A percentile compares a stretch with the other conserved stretches of the same genome.
Evolutionary conservation across 2,888 invertebrate genomes (phyloP).

Genomic region (Tenthredo distinguenda): DNA sequence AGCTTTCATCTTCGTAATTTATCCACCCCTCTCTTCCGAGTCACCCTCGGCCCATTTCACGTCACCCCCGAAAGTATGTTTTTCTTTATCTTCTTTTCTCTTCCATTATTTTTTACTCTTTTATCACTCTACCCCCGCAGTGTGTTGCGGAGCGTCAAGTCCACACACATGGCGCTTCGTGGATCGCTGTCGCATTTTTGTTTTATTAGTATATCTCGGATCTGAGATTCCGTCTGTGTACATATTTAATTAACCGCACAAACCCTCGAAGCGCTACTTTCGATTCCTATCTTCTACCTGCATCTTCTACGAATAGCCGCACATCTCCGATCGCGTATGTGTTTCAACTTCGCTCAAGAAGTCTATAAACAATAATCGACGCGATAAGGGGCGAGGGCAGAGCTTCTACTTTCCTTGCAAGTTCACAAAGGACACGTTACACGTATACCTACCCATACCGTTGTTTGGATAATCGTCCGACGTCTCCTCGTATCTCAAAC

Average conservation of each 20-base stretch:
- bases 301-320: not conserved
- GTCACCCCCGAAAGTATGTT: constrained; percentile 68
- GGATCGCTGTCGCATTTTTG: constrained; percentile 58
- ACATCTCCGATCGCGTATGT: not conserved
- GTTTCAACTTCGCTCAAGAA: not conserved
- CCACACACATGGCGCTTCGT: constrained; percentile 59
- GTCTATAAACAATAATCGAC: not conserved
- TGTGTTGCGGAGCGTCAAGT: constrained; percentile 63
- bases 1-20: constrained; percentile 76
- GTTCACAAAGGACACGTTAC: not conserved
- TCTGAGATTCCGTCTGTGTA: constrained; percentile 1
- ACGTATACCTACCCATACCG: not conserved
- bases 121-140: constrained; percentile 67
- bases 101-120: constrained; percentile 63
- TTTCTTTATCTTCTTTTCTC: not conserved
- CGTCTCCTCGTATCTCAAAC: not conserved
- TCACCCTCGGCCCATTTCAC: constrained; percentile 74
- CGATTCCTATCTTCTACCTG: not conserved
- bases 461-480: not conserved
- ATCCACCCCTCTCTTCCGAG: constrained; percentile 67
- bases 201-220: constrained; percentile 17
- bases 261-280: not conserved
- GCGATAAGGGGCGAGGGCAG: not conserved
- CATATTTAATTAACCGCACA: not conserved
- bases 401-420: not conserved